Base-by-base conservation (phyloP, 2,888 invertebrate species). In the Erebia epiphron region DNA sequence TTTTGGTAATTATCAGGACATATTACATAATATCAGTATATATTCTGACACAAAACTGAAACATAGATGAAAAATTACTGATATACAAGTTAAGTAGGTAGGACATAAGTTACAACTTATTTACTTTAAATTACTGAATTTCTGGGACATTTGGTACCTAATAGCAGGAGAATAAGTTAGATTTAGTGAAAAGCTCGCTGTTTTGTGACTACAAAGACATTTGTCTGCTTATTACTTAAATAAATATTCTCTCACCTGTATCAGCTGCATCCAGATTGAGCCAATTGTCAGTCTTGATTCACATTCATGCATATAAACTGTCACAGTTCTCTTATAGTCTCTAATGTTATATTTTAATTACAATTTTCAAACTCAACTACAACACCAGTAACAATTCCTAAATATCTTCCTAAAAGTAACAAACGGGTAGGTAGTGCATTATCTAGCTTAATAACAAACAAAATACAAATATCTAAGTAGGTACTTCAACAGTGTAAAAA, bases 161-260 rank as follows among this genome's bases (percentile, higher is more conserved):
- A 35, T 7, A 26, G 26, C 5, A 35, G 1, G 35, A 35, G 4
- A 49, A 14, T 49, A 49, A 13, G 49, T 49, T 49, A 14, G 14
- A 49, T 49, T 49, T 14, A 0, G 7, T 14, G 14, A n/a, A n/a
- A 35, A 35, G 35, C 35, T 35, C 0, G 5, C 7, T 7, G 35
- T 35, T 35, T 35, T 35, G 5, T 35, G 7, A 35, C 35, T 35
- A 35, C 5, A 26, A 21, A 26, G 35, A 35, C 35, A 35, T 35
- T 35, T 35, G 7, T 5, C 35, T 35, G 35, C 35, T 35, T 35
- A 8, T 50, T n/a, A 50, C 10, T 18, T 54, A 54, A 54, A 54
- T 54, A 54, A 54, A 18, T 54, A 2, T 62, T 68, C 26, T 41
- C 68, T 68, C 21, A 68, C 68, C 68, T 68, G 68, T 46, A 16